Conservation (phyloP, 2,113 vertebrate genomes). For the Phasianus colchicus region DNA sequence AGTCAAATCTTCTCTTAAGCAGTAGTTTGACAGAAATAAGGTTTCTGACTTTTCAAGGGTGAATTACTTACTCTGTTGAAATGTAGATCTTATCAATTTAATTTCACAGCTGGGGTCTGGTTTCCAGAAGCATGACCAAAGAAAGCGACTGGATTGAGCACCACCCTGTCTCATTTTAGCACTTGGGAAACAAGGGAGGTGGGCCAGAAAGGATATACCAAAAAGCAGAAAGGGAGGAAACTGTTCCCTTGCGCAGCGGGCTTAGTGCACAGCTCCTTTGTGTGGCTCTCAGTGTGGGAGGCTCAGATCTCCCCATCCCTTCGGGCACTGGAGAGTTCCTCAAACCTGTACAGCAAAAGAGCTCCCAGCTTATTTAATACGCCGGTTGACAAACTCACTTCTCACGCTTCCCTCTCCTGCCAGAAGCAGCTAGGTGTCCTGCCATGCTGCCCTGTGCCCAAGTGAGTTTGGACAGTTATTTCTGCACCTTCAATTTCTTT, state of each 20-base stretch:
- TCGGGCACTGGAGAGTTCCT: not conserved
- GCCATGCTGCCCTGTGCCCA: constrained; percentile 66
- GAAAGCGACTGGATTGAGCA: constrained; percentile 31
- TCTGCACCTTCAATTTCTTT: constrained; percentile 29
- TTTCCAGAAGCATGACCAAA: constrained; percentile 18
- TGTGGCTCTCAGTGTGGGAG: not conserved
- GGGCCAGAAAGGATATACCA: not conserved
- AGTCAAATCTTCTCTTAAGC: constrained; percentile 46
- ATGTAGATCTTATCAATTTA: constrained; percentile 58
- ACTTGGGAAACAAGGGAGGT: not conserved
- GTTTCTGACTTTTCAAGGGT: constrained; percentile 39
- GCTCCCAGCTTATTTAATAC: not conserved
- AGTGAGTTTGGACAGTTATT: constrained; percentile 68
- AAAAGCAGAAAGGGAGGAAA: constrained; percentile 27
- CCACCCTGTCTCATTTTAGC: constrained; percentile 2
- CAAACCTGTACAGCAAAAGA: not conserved
- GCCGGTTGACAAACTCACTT: not conserved
- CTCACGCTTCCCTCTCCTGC: constrained; percentile 10
- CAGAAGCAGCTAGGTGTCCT: constrained; percentile 55
- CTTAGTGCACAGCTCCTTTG: not conserved
- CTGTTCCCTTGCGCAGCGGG: not conserved
- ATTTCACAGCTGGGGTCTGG: constrained; percentile 14
- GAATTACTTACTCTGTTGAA: constrained; percentile 60
- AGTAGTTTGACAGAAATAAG: constrained; percentile 28
- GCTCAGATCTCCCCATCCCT: not conserved